phyloP scores from a whole-genome alignment of 2,888 invertebrate species.

The Carabus problematicus region DNA sequence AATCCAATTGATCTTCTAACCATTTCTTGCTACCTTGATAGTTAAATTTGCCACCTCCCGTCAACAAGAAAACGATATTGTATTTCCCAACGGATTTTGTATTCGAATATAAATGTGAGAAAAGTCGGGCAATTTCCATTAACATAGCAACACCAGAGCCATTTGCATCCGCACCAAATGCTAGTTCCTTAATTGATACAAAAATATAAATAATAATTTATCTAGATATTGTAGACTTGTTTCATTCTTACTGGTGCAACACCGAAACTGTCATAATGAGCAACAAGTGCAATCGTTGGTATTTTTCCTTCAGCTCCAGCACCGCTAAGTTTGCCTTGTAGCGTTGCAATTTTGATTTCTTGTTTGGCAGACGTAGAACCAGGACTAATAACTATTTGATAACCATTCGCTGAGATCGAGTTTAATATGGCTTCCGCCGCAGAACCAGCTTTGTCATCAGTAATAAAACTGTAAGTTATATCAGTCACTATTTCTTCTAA shows the following conservation, averaged over 20 bases:
- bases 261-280: conserved; percentile 92
- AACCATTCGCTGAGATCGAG: conserved; percentile 92
- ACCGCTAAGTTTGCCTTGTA: conserved; percentile 84
- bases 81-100: conserved; percentile 75
- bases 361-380: conserved; percentile 72
- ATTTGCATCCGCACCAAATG: conserved; percentile 91
- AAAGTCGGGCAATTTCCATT: conserved; percentile 84
- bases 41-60: conserved; percentile 91
- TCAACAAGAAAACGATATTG: conserved; percentile 85
- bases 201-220: conserved; percentile 30
- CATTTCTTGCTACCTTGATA: conserved; percentile 96
- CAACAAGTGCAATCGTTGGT: conserved; percentile 88
- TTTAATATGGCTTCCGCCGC: conserved; percentile 84
- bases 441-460: conserved; percentile 75
- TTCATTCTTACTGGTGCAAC: conserved; percentile 79
- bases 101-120: conserved; percentile 85
- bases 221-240: too few species aligned
- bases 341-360: conserved; percentile 84
- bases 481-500: conserved; percentile 79
- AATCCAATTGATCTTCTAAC: conserved; percentile 92
- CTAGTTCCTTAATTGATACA: conserved; percentile 71
- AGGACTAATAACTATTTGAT: conserved; percentile 87
- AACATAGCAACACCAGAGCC: conserved; percentile 89
- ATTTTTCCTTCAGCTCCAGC: conserved; percentile 68
- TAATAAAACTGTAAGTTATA: conserved; percentile 71